Percentiles rank a stretch among this genome's conserved stretches.
These are phyloP conservation scores for Chionodraco myersi DNA, from an alignment of 2,113 vertebrate genomes.

Conservation along the genomic window DNA sequence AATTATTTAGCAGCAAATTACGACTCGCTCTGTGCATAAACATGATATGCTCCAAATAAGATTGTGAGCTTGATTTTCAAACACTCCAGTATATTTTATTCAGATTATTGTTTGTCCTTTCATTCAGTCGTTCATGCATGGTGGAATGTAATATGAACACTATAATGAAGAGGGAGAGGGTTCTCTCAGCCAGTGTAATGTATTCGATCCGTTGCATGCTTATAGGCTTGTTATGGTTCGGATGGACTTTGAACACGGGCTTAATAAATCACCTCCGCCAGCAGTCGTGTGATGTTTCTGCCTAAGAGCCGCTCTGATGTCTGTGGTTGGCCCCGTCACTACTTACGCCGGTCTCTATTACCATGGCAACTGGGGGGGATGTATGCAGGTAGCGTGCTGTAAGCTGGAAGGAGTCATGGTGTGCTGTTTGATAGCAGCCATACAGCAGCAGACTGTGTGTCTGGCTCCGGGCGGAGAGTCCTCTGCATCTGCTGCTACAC, in stretches of 20 bases:
- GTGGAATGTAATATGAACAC: slow-evolving; percentile 68
- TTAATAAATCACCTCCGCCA: slow-evolving; percentile 81
- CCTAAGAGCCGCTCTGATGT: slow-evolving; percentile 77
- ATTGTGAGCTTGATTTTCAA: slow-evolving; percentile 68
- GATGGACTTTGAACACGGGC: slow-evolving; percentile 76
- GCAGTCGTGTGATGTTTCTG: slow-evolving; percentile 73
- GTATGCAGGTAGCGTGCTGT: slow-evolving; percentile 78
- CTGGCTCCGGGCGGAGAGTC: slow-evolving; percentile 19
- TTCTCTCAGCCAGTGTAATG: slow-evolving; percentile 68
- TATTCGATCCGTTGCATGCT: slow-evolving; percentile 75
- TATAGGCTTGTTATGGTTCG: slow-evolving; percentile 76
- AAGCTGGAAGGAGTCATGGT: slow-evolving; percentile 72
- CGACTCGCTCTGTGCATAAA: slow-evolving; percentile 76
- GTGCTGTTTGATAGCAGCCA: slow-evolving; percentile 77
- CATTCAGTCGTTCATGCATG: slow-evolving; percentile 58
- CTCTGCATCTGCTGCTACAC: slow-evolving; percentile 35
- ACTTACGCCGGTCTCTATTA: slow-evolving; percentile 77
- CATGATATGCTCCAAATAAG: slow-evolving; percentile 77
- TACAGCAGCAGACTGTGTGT: slow-evolving; percentile 49
- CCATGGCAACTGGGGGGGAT: slow-evolving; percentile 82
- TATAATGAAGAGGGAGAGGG: slow-evolving; percentile 73
- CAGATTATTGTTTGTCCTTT: slow-evolving; percentile 63
- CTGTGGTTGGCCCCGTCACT: slow-evolving; percentile 74
- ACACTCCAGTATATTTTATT: slow-evolving; percentile 59
- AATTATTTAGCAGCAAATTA: slow-evolving; percentile 95